Base-by-base conservation (phyloP, 2,888 invertebrate species). In the Phlogophora meticulosa region DNA sequence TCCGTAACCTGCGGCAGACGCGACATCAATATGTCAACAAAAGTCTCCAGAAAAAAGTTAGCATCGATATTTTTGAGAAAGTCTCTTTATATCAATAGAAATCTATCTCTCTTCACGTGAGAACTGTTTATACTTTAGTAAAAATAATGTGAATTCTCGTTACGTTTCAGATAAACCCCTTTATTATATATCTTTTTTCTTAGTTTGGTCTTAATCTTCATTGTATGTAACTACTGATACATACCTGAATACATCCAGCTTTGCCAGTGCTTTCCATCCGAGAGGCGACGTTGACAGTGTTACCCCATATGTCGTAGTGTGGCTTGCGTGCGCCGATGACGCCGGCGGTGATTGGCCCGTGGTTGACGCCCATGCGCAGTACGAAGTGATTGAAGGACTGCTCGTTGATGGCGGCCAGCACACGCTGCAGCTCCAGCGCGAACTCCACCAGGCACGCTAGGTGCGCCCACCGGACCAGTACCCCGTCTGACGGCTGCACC, bases 251-350 rank as follows among this genome's bases (percentile, higher is more conserved):
- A 81, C 98, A 98, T 7, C 98, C 98, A 61, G 98, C 98, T 95
- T 98, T 99, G 72, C 99, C 99, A 0, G 99, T 99, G 88, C 98
- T 99, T 91, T 99, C 99, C 99, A 99, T 99, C 67, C 99, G 96
- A 0, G 99, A 99, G 7, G 99, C 99, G 1, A 99, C 99, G 89
- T 99, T 99, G 17, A 99, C 99, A 0, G 99, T 98, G 90, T 99
- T 99, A 1, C 99, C 99, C 98, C 98, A 99, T 84, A 99, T 99
- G 90, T 99, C 99, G 88, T 99, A 99, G 91, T 99, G 99, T 0
- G 99, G 99, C 90, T 99, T 99, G 58, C 98, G 95, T 0, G 98
- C 99, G 15, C 99, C 99, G 83, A 99, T 99, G 7, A 99, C 99
- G 0, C 99, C 99, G 0, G 99, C 99, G 0, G 98, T 98, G 72